Evolutionary conservation across 2,888 invertebrate species (phyloP), one percentile per base, ranked within the genome.

Genomic region (Drosophila subquinaria): DNA sequence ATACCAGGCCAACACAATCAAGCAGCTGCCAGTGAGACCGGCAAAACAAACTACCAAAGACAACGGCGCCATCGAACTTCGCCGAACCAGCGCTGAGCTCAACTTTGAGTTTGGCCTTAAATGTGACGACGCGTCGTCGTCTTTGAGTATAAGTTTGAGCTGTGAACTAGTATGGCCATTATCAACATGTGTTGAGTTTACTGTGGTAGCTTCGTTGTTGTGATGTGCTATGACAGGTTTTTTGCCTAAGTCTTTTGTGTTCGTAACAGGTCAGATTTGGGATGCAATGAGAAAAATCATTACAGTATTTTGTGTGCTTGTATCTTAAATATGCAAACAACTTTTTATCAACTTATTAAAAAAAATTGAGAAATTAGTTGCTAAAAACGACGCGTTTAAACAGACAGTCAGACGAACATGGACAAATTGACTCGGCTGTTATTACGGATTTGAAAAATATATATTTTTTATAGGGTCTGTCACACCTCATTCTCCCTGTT

Each of bases 21-120:
- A 67, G 55, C 71, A 65, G 77, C 86, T 76, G 70, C 75, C 68
- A 73, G 53, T 64, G 67, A 73, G 67, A 62, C 69, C 76, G 68
- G 76, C 77, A 81, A 76, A 81, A 72, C 73, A 81, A 76, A 83
- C 71, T 71, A 68, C 67, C 61, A 73, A 56, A 69, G 43, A 66
- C 42, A 47, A 30, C 69, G 47, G 42, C 52, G 42, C 53, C 56
- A 53, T 40, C 73, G 48, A 68, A 66, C 59, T 60, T 76, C 40
- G 48, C 62, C 45, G 56, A 52, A 61, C 55, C 59, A 51, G 30
- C 51, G 42, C 35, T 27, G 23, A 76, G 72, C 73, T 47, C 61
- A 52, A 53, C 42, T 63, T 60, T 61, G 56, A 76, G 79, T 61
- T 62, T 27, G 45, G 30, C 63, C 61, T 62, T 30, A 61, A 56